Evolutionary conservation across 2,113 vertebrate genomes (phyloP).

Genomic region (Seriola dumerili): DNA sequence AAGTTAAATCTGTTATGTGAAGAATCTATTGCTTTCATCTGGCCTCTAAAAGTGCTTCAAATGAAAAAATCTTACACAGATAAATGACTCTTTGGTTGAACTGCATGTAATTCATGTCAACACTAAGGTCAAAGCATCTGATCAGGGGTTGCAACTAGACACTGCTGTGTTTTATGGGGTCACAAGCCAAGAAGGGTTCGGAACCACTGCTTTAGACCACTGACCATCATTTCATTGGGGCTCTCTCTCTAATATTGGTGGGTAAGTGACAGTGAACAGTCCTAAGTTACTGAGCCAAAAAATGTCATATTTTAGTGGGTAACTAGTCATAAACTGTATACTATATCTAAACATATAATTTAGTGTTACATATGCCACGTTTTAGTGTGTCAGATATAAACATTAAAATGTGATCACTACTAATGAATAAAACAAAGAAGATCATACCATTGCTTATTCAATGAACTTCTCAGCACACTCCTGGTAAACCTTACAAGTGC

Average conservation of each 20-base stretch:
- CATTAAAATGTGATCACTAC: neutral
- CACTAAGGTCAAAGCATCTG: neutral
- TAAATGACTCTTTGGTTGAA: neutral
- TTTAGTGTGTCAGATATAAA: neutral
- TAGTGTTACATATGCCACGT: too few species aligned
- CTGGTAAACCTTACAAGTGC: neutral
- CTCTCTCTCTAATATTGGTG: neutral
- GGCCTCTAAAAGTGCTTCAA: neutral
- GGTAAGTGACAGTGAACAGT: neutral
- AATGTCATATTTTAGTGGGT: neutral
- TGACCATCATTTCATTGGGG: neutral
- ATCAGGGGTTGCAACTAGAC: neutral
- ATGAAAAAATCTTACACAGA: neutral
- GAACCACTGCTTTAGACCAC: neutral
- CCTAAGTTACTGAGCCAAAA: neutral
- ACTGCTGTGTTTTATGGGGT: slow-evolving; percentile 24
- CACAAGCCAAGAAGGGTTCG: neutral
- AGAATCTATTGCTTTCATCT: neutral
- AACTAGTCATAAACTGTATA: too few species aligned
- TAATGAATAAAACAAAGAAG: neutral
- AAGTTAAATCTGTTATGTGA: too few species aligned
- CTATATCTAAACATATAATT: too few species aligned
- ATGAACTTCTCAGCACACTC: neutral
- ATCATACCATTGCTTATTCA: neutral
- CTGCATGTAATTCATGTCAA: slow-evolving; percentile 19